Evolutionary conservation across 2,113 vertebrate genomes (phyloP).

Genomic region (Galbula dea): DNA sequence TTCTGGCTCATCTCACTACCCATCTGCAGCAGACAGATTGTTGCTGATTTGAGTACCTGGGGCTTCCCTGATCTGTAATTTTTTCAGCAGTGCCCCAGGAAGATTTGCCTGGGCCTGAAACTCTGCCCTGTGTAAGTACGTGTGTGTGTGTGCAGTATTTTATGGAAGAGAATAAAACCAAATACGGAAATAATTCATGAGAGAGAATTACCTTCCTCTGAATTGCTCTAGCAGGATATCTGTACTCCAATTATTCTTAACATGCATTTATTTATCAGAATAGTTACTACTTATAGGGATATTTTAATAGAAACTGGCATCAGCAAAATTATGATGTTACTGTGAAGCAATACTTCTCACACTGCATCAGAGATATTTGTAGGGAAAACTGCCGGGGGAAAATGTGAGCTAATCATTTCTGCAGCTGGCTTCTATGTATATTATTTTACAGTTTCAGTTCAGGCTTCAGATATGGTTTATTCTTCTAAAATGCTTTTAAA

Average conservation of each 20-base stretch:
- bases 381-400: slow-evolving; percentile 26
- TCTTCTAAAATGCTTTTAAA: slow-evolving; percentile 38
- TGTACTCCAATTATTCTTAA: background rate
- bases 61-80: background rate
- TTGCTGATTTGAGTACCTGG: background rate
- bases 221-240: background rate
- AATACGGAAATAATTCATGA: background rate
- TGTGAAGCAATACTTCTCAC: slow-evolving; percentile 7
- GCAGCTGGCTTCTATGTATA: slow-evolving; percentile 12
- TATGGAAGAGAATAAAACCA: background rate
- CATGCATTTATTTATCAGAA: background rate
- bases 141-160: background rate
- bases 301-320: slow-evolving; percentile 33
- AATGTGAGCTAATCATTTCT: slow-evolving; percentile 35
- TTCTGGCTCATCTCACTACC: background rate
- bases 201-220: background rate
- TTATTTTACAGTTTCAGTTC: slow-evolving; percentile 45
- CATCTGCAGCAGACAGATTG: background rate
- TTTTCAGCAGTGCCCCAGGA: background rate
- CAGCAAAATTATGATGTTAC: slow-evolving; percentile 36
- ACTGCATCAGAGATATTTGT: background rate
- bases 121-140: background rate
- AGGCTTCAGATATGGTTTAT: slow-evolving; percentile 18
- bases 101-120: background rate
- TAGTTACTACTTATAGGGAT: background rate